Percentiles rank a stretch among this genome's conserved stretches.
Evolutionary conservation across 2,797 vertebrate genomes (phyloP).

Genomic region (Pelodytes ibericus): DNA sequence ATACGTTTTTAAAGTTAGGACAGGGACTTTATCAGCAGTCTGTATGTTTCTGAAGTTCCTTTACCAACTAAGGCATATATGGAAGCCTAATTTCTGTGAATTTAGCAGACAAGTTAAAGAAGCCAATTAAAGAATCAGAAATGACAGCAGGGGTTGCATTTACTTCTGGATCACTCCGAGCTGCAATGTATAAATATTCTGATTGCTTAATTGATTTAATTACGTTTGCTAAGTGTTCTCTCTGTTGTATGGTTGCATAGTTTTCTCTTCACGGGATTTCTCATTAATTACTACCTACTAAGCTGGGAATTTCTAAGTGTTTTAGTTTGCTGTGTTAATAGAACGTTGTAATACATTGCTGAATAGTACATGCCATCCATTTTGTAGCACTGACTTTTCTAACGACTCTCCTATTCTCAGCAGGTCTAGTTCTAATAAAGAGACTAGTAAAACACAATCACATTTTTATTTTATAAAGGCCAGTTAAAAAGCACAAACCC

Average conservation of each 20-base stretch:
- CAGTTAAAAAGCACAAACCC: no score
- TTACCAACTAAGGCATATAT: not conserved
- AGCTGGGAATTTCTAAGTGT: not conserved
- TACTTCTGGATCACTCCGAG: slow-evolving; percentile 22
- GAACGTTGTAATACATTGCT: not conserved
- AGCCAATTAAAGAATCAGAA: slow-evolving; percentile 13
- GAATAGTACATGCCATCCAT: not conserved
- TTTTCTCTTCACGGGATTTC: not conserved
- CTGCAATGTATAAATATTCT: slow-evolving; percentile 27
- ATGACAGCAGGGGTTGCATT: slow-evolving; percentile 15
- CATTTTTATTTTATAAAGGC: no score
- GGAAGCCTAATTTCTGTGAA: not conserved
- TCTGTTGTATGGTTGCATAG: not conserved
- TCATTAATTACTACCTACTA: not conserved
- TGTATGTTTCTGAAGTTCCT: not conserved
- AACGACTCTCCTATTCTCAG: no score
- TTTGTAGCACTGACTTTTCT: not conserved
- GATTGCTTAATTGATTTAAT: slow-evolving; percentile 48
- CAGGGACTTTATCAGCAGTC: no score
- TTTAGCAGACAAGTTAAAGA: slow-evolving; percentile 11
- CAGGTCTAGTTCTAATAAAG: no score
- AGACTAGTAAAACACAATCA: no score
- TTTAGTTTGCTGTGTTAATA: not conserved
- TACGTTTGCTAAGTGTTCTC: slow-evolving; percentile 18
- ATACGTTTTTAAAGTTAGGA: no score